Evolutionary conservation across 2,113 vertebrate species (phyloP).

Genomic region (Ageneiosus marmoratus): DNA sequence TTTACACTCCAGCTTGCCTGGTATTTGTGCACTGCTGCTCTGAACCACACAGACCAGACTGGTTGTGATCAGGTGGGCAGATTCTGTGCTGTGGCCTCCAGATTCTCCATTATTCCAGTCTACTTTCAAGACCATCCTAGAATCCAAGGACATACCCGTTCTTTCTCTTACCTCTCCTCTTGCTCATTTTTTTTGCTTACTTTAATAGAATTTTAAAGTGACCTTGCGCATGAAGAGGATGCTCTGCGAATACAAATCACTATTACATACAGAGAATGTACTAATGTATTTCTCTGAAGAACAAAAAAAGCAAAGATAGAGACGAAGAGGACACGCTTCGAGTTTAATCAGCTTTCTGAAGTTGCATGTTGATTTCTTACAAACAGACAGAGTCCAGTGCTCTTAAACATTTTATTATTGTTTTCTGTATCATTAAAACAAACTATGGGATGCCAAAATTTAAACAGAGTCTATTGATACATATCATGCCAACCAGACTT

Average conservation of each 20-base stretch:
- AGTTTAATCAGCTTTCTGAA: neutral
- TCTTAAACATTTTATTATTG: constrained; percentile 52
- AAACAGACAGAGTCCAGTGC: constrained; percentile 46
- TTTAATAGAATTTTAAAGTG: constrained; percentile 16
- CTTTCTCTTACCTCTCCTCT: neutral
- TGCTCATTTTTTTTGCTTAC: neutral
- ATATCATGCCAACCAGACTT: constrained; percentile 66
- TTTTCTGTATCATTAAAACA: constrained; percentile 60
- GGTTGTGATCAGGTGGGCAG: neutral
- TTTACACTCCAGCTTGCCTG: neutral
- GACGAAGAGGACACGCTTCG: constrained; percentile 44
- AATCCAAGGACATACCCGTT: neutral
- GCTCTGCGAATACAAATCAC: neutral
- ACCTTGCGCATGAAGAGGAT: neutral
- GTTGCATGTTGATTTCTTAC: neutral
- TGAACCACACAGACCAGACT: constrained; percentile 5
- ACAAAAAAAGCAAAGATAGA: neutral
- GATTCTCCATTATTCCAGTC: neutral
- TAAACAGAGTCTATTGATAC: constrained; percentile 63
- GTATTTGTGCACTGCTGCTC: neutral
- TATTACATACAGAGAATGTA: neutral
- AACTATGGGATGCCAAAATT: constrained; percentile 62
- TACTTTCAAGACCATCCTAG: neutral
- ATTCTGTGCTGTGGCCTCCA: neutral
- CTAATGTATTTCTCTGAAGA: neutral